Conservation (phyloP, 2,888 invertebrate species). For the Vannuccia rotundouncinata region DNA sequence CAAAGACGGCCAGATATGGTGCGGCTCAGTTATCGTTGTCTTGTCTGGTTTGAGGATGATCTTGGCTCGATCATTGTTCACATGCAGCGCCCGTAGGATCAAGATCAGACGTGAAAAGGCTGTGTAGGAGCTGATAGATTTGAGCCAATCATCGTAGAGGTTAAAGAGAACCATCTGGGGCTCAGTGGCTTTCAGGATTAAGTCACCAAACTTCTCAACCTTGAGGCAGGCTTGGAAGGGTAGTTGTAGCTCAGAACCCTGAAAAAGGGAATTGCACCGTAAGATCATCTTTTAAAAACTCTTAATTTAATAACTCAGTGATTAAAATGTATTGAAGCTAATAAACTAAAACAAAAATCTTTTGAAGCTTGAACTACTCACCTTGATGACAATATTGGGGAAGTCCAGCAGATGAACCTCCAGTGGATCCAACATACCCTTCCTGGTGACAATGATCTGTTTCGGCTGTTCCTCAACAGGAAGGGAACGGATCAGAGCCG, state of each 20-base stretch:
- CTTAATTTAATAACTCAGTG: too few species aligned
- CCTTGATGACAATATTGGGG: conserved; percentile 99
- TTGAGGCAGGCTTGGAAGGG: conserved; percentile 95
- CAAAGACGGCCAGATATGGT: conserved; percentile 98
- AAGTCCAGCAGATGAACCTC: conserved; percentile 99
- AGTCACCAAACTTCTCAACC: conserved; percentile 94
- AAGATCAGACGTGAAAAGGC: conserved; percentile 93
- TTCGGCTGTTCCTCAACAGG: conserved; percentile 99
- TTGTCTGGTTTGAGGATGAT: conserved; percentile 97
- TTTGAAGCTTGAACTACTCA: neutral
- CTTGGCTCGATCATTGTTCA: conserved; percentile 96
- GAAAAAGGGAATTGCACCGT: too few species aligned
- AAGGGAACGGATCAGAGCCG: conserved; percentile 91
- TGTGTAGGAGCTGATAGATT: conserved; percentile 98
- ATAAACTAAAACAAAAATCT: neutral
- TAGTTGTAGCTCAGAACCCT: conserved; percentile 82
- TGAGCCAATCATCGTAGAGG: conserved; percentile 97
- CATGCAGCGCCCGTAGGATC: conserved; percentile 89
- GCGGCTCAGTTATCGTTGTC: conserved; percentile 94
- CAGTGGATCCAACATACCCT: conserved; percentile 98
- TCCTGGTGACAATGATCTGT: conserved; percentile 97
- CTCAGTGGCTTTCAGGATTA: conserved; percentile 95
- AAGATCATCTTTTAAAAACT: too few species aligned
- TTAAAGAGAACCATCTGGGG: conserved; percentile 99
- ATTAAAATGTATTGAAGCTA: too few species aligned